These are phyloP conservation scores for Brachyistius frenatus DNA, from an alignment of 2,113 vertebrate genomes.

Conservation along the genomic window DNA sequence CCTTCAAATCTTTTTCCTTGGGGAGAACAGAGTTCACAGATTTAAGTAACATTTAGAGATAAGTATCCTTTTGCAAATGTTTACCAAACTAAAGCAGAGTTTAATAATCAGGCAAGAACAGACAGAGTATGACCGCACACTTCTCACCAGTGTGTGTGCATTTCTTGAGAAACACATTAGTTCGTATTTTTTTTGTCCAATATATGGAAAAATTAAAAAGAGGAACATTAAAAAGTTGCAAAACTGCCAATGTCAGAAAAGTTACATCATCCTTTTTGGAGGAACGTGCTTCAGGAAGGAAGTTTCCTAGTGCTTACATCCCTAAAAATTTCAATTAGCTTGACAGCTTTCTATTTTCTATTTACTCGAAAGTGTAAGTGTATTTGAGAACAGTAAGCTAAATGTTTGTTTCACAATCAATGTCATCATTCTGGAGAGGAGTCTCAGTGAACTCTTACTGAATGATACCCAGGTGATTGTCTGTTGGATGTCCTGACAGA, in stretches of 20 bases:
- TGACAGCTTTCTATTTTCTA: slow-evolving; percentile 18
- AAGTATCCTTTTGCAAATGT: no score
- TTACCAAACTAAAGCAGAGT: no score
- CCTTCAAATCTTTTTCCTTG: no score
- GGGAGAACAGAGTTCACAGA: no score
- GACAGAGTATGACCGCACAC: neutral
- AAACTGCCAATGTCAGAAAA: slow-evolving; percentile 35
- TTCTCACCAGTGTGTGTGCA: neutral
- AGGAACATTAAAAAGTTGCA: slow-evolving; percentile 43
- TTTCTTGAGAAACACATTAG: slow-evolving; percentile 31
- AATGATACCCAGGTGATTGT: slow-evolving; percentile 12
- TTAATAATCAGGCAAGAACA: no score
- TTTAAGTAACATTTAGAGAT: no score
- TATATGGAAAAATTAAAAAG: slow-evolving; percentile 23
- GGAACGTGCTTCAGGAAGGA: slow-evolving; percentile 21
- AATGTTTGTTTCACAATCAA: slow-evolving; percentile 25
- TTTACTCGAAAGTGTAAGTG: slow-evolving; percentile 11
- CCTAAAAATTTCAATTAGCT: slow-evolving; percentile 22
- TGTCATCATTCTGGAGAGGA: slow-evolving; percentile 20
- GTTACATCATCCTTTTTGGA: slow-evolving; percentile 27
- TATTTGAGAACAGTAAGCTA: neutral
- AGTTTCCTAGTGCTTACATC: slow-evolving; percentile 33
- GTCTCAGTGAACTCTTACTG: slow-evolving; percentile 28
- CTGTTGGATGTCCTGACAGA: slow-evolving; percentile 46
- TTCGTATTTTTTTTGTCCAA: neutral